A percentile compares a stretch with the other conserved stretches of the same genome.
phyloP scores from a whole-genome alignment of 2,888 invertebrate genomes.

The Vanessa cardui region DNA sequence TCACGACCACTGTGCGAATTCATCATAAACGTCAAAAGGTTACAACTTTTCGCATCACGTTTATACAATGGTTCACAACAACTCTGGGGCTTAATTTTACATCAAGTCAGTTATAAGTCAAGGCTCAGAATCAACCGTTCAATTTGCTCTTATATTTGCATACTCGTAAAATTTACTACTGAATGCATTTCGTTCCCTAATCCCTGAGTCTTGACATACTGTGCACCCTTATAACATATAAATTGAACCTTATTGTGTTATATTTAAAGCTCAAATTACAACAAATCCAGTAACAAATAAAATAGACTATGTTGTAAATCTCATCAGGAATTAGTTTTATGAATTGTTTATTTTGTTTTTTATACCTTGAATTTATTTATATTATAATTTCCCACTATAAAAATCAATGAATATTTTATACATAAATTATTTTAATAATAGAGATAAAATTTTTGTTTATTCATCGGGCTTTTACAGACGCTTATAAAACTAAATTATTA shows the following conservation, averaged over 20 bases:
- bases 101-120: constrained; percentile 59
- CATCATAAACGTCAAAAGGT: background rate
- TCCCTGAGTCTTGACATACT: constrained; percentile 61
- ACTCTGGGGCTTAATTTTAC: constrained; percentile 53
- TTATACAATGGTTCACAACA: constrained; percentile 8
- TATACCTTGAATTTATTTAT: constrained; percentile 20
- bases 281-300: constrained; percentile 34
- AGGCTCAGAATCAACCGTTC: constrained; percentile 71
- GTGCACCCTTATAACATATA: constrained; percentile 36
- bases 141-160: constrained; percentile 73
- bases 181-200: constrained; percentile 75
- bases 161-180: constrained; percentile 79
- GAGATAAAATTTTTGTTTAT: too few relatives aligned
- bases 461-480: too few relatives aligned
- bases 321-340: constrained; percentile 46
- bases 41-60: background rate
- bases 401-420: too few relatives aligned
- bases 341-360: constrained; percentile 41
- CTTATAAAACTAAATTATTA: too few relatives aligned
- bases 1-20: too few relatives aligned
- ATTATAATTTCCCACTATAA: too few relatives aligned
- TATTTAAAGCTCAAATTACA: constrained; percentile 25
- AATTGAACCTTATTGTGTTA: constrained; percentile 17
- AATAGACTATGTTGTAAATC: constrained; percentile 53
- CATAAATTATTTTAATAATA: too few relatives aligned